Base-by-base conservation (phyloP, 2,888 invertebrate species). In the Hydrotaea diabolus region DNA sequence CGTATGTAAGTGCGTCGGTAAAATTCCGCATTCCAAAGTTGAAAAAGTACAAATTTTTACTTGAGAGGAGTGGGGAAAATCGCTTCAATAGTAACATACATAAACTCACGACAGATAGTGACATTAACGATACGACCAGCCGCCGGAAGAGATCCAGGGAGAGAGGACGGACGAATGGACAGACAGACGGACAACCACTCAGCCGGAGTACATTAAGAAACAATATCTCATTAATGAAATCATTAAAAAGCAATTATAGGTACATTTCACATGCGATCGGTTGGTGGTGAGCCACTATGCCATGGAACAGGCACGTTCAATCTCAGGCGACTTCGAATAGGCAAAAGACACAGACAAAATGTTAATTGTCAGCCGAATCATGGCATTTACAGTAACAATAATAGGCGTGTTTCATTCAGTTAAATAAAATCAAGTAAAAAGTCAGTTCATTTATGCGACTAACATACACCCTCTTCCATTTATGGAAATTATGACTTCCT, bases 1-100 rank as follows among this genome's bases (percentile, higher is more conserved):
- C n/a, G n/a, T 11, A 26, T 31, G 39, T 39, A 39, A 39, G 13
- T 62, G 62, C 62, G 36, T 59, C 31, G 62, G 15, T 31, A 31
- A 62, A 31, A 85, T 85, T 85, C 84, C 84, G 84, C 84, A 85
- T 85, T 85, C 84, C 84, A 79, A 55, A 46, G 62, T 71, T 43
- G 23, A 26, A 59, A 69, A 36, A 21, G 66, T 15, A n/a, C n/a
- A 15, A 43, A 36, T 43, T 66, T 7, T 39, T n/a, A 17, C 19
- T 17, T 39, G 15, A 64, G 64, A 64, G 36, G 36, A 39, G 4
- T 11, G 4, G 13, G 9, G 39, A 3, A 43, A 66, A 66, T 13
- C 66, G 36, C 66, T 5, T 19, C 9, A 31, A 39, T 19, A 43
- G 66, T 19, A 17, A 39, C 23, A 59, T 15, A 59, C 23, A 39